Conservation (phyloP, 35 echinoderm and acorn worm species). For the Apostichopus californicus region DNA sequence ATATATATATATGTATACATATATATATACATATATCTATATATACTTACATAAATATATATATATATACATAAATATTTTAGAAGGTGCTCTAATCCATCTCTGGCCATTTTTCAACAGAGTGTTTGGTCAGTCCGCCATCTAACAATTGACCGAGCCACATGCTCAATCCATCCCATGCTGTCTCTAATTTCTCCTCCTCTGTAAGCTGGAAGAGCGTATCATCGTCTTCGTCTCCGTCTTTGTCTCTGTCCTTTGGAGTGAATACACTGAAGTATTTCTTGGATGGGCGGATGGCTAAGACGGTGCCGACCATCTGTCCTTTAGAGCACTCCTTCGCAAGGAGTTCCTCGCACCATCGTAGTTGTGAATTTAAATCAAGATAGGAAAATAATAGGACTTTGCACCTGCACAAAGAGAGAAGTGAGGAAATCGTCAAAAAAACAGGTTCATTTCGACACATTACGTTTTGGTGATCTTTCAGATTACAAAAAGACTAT, state of each 20-base stretch:
- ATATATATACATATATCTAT: too few relatives aligned
- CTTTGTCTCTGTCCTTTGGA: not conserved
- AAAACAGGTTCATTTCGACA: too few relatives aligned
- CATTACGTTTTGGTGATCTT: too few relatives aligned
- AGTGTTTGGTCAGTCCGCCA: not conserved
- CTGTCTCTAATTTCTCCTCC: not conserved
- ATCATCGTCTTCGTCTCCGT: too few relatives aligned
- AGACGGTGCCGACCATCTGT: not conserved
- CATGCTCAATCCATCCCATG: slow-evolving; percentile 20
- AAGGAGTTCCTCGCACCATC: slow-evolving; percentile 22
- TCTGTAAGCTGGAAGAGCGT: not conserved
- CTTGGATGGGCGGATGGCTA: slow-evolving; percentile 27
- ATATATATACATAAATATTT: not conserved
- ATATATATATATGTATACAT: too few relatives aligned
- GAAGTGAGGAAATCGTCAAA: too few relatives aligned
- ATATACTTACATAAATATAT: too few relatives aligned
- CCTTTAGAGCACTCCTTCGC: not conserved
- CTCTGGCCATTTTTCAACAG: slow-evolving; percentile 24
- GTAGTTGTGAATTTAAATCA: not conserved
- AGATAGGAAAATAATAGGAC: slow-evolving; percentile 11
- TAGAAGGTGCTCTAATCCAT: not conserved
- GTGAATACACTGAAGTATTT: slow-evolving; percentile 14
- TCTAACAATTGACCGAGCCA: slow-evolving; percentile 16
- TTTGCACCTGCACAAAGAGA: not conserved
- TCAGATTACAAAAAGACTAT: too few relatives aligned